A percentile compares a stretch with the other conserved stretches of the same genome.
Conservation (phyloP, 2,888 invertebrate species). For the Archips xylosteana region DNA sequence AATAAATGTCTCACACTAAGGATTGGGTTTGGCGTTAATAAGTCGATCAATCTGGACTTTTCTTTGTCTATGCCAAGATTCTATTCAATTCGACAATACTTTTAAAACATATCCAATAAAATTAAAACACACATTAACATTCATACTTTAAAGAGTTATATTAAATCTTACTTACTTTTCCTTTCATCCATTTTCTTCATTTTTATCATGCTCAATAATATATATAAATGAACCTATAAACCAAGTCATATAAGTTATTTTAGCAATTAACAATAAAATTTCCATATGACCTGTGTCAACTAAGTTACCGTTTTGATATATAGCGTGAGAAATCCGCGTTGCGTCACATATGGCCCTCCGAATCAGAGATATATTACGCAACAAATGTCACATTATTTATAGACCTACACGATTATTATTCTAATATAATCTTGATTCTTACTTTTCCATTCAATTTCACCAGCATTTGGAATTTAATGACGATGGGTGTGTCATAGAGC, state of each 20-base stretch:
- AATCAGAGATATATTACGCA: slow-evolving; percentile 50
- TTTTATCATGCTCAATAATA: background rate
- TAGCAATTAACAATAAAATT: slow-evolving; percentile 49
- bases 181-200: background rate
- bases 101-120: background rate
- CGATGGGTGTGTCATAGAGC: slow-evolving; percentile 57
- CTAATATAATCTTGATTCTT: slow-evolving; percentile 53
- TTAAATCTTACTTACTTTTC: background rate
- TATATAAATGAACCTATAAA: slow-evolving; percentile 12
- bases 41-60: too few species aligned
- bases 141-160: background rate
- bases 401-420: slow-evolving; percentile 56
- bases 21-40: too few species aligned
- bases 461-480: slow-evolving; percentile 60
- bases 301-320: slow-evolving; percentile 46
- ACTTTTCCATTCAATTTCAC: slow-evolving; percentile 66
- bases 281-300: slow-evolving; percentile 50
- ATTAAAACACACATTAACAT: background rate
- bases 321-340: slow-evolving; percentile 36
- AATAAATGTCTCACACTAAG: too few species aligned
- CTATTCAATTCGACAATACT: too few species aligned
- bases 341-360: slow-evolving; percentile 31
- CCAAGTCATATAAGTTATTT: slow-evolving; percentile 29
- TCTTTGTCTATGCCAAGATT: too few species aligned
- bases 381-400: slow-evolving; percentile 54